Evolutionary conservation across 2,113 vertebrate genomes (phyloP).

Genomic region (Mastomys natalensis): DNA sequence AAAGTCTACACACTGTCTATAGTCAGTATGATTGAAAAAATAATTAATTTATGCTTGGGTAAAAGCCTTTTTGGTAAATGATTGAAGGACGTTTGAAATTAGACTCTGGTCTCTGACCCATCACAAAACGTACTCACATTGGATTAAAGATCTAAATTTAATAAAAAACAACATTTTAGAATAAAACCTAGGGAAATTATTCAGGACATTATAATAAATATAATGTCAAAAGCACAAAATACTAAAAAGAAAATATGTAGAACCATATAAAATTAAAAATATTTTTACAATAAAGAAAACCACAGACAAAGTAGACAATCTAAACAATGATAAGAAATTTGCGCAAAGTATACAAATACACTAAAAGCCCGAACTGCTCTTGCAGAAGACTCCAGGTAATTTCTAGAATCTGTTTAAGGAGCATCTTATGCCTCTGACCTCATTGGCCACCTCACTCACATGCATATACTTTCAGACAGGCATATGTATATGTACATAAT

Average conservation of each 20-base stretch:
- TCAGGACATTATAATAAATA: neutral
- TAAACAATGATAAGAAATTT: neutral
- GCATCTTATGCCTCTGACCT: neutral
- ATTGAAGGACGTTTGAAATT: neutral
- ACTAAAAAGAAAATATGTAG: too few species aligned
- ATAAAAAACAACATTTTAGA: neutral
- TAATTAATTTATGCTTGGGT: neutral
- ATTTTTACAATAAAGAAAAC: neutral
- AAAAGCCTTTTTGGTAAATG: neutral
- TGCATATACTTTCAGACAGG: neutral
- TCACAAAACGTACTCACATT: neutral
- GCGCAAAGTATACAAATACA: neutral
- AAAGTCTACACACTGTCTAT: neutral
- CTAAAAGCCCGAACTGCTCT: neutral
- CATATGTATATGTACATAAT: neutral
- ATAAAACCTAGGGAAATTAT: neutral
- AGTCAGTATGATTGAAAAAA: neutral
- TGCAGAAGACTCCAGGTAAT: neutral
- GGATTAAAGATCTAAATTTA: neutral
- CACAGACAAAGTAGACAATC: too few species aligned
- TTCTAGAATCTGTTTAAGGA: neutral
- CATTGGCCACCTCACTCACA: neutral
- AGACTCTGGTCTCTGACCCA: neutral
- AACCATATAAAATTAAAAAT: neutral
- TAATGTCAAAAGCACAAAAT: neutral